Evolutionary conservation across 2,113 vertebrate genomes (phyloP), one percentile per base, ranked within the genome.

Genomic region (Leptosomus discolor): DNA sequence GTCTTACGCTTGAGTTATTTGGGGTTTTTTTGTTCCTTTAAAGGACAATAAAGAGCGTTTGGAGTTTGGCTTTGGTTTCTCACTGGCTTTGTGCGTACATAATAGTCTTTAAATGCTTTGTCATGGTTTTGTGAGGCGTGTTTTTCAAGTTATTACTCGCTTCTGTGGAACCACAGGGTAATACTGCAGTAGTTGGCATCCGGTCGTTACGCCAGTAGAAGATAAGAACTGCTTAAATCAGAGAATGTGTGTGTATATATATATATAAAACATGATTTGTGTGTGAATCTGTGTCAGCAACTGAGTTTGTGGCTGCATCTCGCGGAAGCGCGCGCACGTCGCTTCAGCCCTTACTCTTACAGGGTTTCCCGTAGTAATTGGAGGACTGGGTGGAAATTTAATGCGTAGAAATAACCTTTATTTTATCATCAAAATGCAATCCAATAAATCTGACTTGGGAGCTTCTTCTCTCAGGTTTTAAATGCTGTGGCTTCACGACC

Each of bases 61-160:
- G 36, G n/a, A 57, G 48, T 51, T 68, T 0, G 2, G 2, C 29
- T 86, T 85, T 79, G 69, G 6, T 68, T 96, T 81, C 43, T 82
- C 67, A 36, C 11, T 57, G 61, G 41, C 13, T 71, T 79, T 41
- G 48, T 29, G 41, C 10, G 5, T 41, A 26, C 15, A 5, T 48
- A 21, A 17, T 65, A 73, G 53, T 45, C 61, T 63, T 76, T 50
- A 50, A 63, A 69, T 58, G 54, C 73, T 91, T 95, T 89, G 58
- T 92, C 88, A 60, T 50, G 23, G 18, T 57, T 58, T n/a, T 61
- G 2, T 79, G 69, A 89, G 56, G 29, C 48, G 32, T 54, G 43
- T 36, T 83, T 94, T 94, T 90, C 82, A 48, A 92, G 88, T 89
- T 92, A 20, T 26, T 76, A 32, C 79, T 94, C n/a, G 68, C 32